These are phyloP conservation scores for Ophioninae sp. DNA, from an alignment of 2,888 invertebrate species.

Conservation along the genomic window DNA sequence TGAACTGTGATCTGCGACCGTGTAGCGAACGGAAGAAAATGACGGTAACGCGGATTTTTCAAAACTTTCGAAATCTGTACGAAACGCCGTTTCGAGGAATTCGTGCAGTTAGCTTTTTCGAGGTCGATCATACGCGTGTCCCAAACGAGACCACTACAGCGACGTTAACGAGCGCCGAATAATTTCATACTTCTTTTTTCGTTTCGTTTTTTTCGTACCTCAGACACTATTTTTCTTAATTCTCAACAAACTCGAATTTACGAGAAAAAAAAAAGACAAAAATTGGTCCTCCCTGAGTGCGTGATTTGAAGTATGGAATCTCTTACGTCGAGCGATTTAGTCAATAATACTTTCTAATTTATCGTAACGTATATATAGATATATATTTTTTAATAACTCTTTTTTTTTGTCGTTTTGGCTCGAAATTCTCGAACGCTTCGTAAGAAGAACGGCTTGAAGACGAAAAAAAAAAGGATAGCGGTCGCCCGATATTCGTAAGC, in stretches of 20 bases:
- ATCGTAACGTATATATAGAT: constrained; percentile 25
- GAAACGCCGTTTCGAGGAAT: neutral
- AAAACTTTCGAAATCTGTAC: neutral
- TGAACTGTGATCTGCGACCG: constrained; percentile 77
- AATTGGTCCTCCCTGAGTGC: constrained; percentile 25
- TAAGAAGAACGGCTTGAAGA: constrained; percentile 34
- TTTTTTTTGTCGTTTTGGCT: constrained; percentile 4
- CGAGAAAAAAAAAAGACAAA: neutral
- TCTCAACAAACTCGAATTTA: neutral
- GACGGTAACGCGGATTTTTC: constrained; percentile 60
- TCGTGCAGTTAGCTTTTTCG: constrained; percentile 2
- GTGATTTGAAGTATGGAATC: constrained; percentile 44
- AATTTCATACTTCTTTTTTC: neutral
- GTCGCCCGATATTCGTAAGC: constrained; percentile 43
- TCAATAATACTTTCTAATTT: constrained; percentile 61
- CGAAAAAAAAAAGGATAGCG: neutral
- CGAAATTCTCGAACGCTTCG: constrained; percentile 41
- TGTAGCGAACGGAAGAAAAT: constrained; percentile 61
- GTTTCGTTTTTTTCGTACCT: neutral
- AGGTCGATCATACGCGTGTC: constrained; percentile 1
- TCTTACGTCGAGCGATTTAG: constrained; percentile 57
- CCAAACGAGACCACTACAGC: neutral
- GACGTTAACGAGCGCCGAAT: neutral
- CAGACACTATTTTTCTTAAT: neutral
- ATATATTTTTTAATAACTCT: constrained; percentile 30